phyloP scores from a whole-genome alignment of 2,797 vertebrate species.

The Galaxias olidus region DNA sequence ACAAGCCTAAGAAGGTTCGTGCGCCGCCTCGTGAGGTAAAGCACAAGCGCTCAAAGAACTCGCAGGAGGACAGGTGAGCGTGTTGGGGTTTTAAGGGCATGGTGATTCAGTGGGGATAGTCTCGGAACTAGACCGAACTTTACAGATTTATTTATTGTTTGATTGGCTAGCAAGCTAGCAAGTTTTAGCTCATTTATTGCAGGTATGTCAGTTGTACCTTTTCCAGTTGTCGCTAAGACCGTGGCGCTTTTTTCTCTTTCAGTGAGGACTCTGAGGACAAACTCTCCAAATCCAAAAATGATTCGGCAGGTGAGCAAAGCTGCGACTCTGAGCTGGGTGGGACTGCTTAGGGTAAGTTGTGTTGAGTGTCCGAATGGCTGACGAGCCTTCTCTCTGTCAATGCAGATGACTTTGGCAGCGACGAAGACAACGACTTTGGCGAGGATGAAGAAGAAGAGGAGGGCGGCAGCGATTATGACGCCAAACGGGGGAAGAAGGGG shows the following conservation, averaged over 20 bases:
- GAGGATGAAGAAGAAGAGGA: conserved; percentile 84
- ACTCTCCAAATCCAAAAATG: conserved; percentile 93
- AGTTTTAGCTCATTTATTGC: too few relatives aligned
- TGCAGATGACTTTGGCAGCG: conserved; percentile 86
- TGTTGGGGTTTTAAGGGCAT: neutral
- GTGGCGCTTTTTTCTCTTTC: conserved; percentile 16
- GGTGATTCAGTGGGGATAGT: neutral
- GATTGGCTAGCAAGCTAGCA: too few relatives aligned
- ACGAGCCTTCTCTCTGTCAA: neutral
- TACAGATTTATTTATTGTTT: too few relatives aligned
- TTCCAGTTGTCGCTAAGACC: neutral
- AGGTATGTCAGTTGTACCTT: neutral
- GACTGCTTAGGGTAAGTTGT: neutral
- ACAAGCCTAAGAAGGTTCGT: conserved; percentile 94
- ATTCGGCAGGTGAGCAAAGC: conserved; percentile 86
- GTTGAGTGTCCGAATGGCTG: neutral
- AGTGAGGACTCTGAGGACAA: conserved; percentile 98
- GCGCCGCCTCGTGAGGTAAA: conserved; percentile 91
- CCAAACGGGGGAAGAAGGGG: conserved; percentile 85
- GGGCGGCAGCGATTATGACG: conserved; percentile 87
- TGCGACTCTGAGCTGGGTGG: neutral
- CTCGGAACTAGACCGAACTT: too few relatives aligned
- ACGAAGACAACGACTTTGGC: conserved; percentile 83
- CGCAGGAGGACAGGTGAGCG: conserved; percentile 93
- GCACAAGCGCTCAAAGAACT: conserved; percentile 95